phyloP scores from a whole-genome alignment of 2,888 invertebrate genomes.

The Limenitis camilla region DNA sequence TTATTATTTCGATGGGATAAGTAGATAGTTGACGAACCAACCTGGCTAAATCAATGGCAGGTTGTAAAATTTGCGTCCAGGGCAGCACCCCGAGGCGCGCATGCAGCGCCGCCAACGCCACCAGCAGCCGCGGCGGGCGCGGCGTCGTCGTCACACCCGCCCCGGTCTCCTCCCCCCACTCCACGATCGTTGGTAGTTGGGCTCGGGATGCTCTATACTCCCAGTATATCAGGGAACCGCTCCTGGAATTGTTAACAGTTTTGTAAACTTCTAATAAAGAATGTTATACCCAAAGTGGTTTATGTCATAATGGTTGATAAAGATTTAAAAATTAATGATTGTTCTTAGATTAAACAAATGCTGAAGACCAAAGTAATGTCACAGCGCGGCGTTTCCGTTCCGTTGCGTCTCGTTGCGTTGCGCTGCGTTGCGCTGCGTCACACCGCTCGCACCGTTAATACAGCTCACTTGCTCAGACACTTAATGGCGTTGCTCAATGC shows the following conservation, averaged over 20 bases:
- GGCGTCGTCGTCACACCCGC: slow-evolving; percentile 24
- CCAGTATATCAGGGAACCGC: slow-evolving; percentile 82
- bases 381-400: too few relatives aligned
- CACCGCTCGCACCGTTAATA: too few relatives aligned
- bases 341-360: too few relatives aligned
- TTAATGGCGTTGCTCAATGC: slow-evolving; percentile 26
- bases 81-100: slow-evolving; percentile 43
- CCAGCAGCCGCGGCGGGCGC: slow-evolving; percentile 41
- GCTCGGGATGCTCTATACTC: slow-evolving; percentile 74
- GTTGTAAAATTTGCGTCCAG: slow-evolving; percentile 47
- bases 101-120: slow-evolving; percentile 53
- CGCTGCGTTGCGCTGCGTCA: too few relatives aligned
- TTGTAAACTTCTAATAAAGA: too few relatives aligned
- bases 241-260: slow-evolving; percentile 61
- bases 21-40: slow-evolving; percentile 16
- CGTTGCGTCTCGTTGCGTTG: too few relatives aligned
- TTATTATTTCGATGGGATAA: not conserved
- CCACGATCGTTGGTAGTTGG: slow-evolving; percentile 64
- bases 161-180: slow-evolving; percentile 41
- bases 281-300: too few relatives aligned
- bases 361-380: too few relatives aligned
- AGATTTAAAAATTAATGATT: too few relatives aligned
- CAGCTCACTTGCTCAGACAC: not conserved
- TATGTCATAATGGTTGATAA: too few relatives aligned
- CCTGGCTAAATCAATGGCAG: slow-evolving; percentile 49